phyloP scores from a whole-genome alignment of 1,140 invertebrate genomes.

The Papilio xuthus region DNA sequence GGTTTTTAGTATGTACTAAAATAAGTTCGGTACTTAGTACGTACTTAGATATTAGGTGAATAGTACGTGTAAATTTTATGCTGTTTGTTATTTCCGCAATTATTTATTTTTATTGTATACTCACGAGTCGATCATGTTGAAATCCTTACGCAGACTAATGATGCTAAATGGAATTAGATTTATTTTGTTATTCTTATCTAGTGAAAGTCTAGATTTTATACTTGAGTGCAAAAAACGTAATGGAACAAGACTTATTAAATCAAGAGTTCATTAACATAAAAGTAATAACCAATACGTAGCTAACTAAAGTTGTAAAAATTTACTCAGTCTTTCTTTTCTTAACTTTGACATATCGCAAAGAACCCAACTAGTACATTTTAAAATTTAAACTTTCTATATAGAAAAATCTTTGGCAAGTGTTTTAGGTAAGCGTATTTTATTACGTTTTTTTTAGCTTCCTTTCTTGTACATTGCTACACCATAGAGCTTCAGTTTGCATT shows the following conservation, averaged over 20 bases:
- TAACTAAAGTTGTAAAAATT: too few species aligned
- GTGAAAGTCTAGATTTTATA: neutral
- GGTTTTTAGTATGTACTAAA: too few species aligned
- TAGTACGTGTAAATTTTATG: too few species aligned
- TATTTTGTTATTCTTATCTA: neutral
- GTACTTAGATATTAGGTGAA: too few species aligned
- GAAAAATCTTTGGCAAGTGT: neutral
- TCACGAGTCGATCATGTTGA: neutral
- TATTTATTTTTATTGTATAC: neutral
- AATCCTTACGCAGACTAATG: conserved; percentile 3
- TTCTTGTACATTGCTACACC: neutral
- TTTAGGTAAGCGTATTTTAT: neutral
- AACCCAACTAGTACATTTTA: neutral
- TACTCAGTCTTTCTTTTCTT: too few species aligned
- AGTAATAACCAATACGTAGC: neutral
- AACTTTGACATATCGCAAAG: too few species aligned
- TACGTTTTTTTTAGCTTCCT: neutral
- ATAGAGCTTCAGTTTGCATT: neutral
- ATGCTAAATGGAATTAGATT: neutral
- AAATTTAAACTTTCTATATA: neutral
- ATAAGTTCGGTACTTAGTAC: too few species aligned
- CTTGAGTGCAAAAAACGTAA: neutral
- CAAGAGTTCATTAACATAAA: neutral
- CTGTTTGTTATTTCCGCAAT: neutral
- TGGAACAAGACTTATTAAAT: neutral